Conservation (phyloP, 2,113 vertebrate genomes). For the Seriola dumerili region DNA sequence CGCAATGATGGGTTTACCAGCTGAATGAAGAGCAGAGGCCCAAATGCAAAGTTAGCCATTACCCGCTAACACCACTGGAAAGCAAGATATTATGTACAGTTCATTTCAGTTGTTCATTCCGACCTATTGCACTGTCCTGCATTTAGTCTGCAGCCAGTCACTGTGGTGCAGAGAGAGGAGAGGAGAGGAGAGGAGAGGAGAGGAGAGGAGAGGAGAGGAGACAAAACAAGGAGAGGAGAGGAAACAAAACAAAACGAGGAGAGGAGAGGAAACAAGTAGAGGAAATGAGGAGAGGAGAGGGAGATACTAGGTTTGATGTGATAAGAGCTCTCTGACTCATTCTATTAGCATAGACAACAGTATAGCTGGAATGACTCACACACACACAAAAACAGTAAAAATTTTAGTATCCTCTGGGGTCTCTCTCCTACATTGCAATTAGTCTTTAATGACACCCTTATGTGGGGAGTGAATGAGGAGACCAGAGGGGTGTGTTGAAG, state of each 20-base stretch:
- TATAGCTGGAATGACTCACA: slow-evolving; percentile 12
- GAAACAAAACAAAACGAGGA: no score
- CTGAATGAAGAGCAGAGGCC: slow-evolving; percentile 10
- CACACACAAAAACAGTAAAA: slow-evolving; percentile 7
- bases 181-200: neutral
- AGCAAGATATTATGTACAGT: slow-evolving; percentile 18
- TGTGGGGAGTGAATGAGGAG: neutral
- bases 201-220: neutral
- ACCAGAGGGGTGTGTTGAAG: neutral
- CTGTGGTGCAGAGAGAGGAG: neutral
- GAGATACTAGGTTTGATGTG: slow-evolving; percentile 16
- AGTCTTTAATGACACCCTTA: slow-evolving; percentile 37
- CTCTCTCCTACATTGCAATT: slow-evolving; percentile 36
- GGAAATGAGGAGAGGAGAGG: neutral
- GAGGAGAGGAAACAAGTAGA: no score
- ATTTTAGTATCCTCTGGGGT: slow-evolving; percentile 6
- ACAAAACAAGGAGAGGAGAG: no score
- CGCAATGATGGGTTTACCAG: slow-evolving; percentile 32
- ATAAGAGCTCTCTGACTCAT: slow-evolving; percentile 50
- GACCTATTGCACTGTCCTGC: slow-evolving; percentile 5
- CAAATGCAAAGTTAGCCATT: slow-evolving; percentile 22
- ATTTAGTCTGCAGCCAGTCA: slow-evolving; percentile 13
- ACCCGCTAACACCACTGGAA: neutral
- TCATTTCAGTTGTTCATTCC: slow-evolving; percentile 27
- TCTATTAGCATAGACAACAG: slow-evolving; percentile 49